Conservation (phyloP, 2,888 invertebrate genomes). For the Leuctra nigra region DNA sequence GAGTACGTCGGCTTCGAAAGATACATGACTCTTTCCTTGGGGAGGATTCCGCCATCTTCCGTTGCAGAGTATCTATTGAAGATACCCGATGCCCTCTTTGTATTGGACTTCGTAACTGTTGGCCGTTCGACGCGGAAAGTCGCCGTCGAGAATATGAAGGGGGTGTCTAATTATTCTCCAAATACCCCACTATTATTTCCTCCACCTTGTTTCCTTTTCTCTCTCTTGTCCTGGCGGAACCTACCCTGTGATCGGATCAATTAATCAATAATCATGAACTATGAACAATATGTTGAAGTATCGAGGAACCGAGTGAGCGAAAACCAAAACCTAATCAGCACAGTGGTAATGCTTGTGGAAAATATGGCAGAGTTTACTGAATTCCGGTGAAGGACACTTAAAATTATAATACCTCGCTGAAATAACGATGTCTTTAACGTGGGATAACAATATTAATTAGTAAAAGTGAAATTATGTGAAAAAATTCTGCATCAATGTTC, state of each 20-base stretch:
- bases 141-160: too few relatives aligned
- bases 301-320: constrained; percentile 8
- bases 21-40: constrained; percentile 85
- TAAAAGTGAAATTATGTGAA: too few relatives aligned
- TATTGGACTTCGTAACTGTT: too few relatives aligned
- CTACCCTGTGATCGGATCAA: constrained; percentile 21
- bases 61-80: constrained; percentile 32
- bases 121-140: too few relatives aligned
- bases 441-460: too few relatives aligned
- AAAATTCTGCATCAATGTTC: not conserved
- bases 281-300: constrained; percentile 13
- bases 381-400: not conserved
- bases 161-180: not conserved
- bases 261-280: constrained; percentile 11
- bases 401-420: not conserved
- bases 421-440: too few relatives aligned
- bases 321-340: not conserved
- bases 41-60: constrained; percentile 59
- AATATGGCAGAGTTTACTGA: not conserved
- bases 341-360: not conserved
- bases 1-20: constrained; percentile 49
- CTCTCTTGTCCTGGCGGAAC: constrained; percentile 22
- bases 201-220: constrained; percentile 5
- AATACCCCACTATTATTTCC: not conserved
- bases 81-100: not conserved